Base-by-base conservation (phyloP, 2,888 invertebrate genomes). In the Pediacus dermestoides region DNA sequence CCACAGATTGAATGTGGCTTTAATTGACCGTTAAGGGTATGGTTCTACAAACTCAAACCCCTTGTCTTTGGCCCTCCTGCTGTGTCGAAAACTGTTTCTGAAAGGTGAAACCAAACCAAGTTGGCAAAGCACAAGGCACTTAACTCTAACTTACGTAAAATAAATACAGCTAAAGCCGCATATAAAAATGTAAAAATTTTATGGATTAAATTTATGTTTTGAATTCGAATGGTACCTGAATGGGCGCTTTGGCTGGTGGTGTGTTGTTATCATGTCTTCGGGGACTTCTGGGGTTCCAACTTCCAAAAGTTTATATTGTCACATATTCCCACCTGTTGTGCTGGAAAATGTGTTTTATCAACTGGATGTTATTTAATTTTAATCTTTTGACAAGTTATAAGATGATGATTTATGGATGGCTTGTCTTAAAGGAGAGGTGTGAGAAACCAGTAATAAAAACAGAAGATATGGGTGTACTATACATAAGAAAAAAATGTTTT, bases 11-110 rank as follows among this genome's bases (percentile, higher is more conserved):
- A 63, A 63, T 63, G 53, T 57, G 53, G 48, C 56, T 53, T 63
- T 63, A 63, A 63, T 63, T 63, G 63, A 56, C 60, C 61, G 60
- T 61, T 60, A 53, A 58, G 56, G 55, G 54, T 46, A 44, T n/a
- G 37, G 42, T 49, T 46, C 42, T 46, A 53, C 55, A 49, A 56
- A 55, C 44, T n/a, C 53, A 42, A 46, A 37, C 42, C 47, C 48
- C 47, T 42, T 34, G 44, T 37, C 33, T 42, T 45, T 45, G 53
- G 46, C 51, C 51, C 52, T n/a, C 54, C 53, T 44, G 52, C 37
- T 22, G 55, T 15, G 42, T 18, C 30, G 38, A 37, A 18, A 18
- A 44, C 46, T 48, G 44, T 44, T 47, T 45, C 40, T 48, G 46
- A 46, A 52, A 52, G 47, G 30, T 39, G 50, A 51, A 31, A 45